A percentile compares a stretch with the other conserved stretches of the same genome.
These are phyloP conservation scores for Polydrusus tereticollis DNA, from an alignment of 2,888 invertebrate genomes.

Conservation along the genomic window DNA sequence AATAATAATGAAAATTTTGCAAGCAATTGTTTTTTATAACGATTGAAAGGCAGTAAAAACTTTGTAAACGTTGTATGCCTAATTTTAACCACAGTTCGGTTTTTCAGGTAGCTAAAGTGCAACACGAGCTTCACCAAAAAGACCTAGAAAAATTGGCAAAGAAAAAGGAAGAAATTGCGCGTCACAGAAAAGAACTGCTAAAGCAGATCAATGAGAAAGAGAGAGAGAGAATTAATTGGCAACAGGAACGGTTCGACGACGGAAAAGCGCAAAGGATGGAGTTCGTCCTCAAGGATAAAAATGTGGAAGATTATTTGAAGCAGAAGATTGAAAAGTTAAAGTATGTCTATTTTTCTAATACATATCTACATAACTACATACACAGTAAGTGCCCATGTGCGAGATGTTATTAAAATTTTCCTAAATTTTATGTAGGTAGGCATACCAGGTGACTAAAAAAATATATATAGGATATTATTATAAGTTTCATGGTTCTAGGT, in stretches of 20 bases:
- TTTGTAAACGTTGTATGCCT: too few relatives aligned
- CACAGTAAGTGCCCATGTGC: too few relatives aligned
- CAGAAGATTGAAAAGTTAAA: slow-evolving; percentile 74
- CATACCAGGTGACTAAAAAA: too few relatives aligned
- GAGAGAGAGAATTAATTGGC: slow-evolving; percentile 72
- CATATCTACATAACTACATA: too few relatives aligned
- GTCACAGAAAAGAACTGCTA: slow-evolving; percentile 75
- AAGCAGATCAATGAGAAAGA: slow-evolving; percentile 81
- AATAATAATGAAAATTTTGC: not conserved
- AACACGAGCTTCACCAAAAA: slow-evolving; percentile 63
- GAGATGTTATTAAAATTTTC: too few relatives aligned
- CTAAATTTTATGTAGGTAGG: too few relatives aligned
- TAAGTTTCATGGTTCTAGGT: too few relatives aligned
- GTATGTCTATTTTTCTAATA: slow-evolving; percentile 46
- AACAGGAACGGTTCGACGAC: slow-evolving; percentile 76
- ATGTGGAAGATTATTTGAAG: slow-evolving; percentile 68
- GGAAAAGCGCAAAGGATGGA: slow-evolving; percentile 75
- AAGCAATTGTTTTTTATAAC: too few relatives aligned
- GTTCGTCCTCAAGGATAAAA: slow-evolving; percentile 70
- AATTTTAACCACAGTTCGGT: not conserved
- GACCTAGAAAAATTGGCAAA: slow-evolving; percentile 65
- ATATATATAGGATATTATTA: too few relatives aligned
- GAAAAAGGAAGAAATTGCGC: slow-evolving; percentile 66
- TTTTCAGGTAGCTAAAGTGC: slow-evolving; percentile 69
- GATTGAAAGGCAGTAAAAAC: too few relatives aligned